These are phyloP conservation scores for Narcine bancroftii DNA, from an alignment of 2,113 vertebrate species.

Conservation along the genomic window DNA sequence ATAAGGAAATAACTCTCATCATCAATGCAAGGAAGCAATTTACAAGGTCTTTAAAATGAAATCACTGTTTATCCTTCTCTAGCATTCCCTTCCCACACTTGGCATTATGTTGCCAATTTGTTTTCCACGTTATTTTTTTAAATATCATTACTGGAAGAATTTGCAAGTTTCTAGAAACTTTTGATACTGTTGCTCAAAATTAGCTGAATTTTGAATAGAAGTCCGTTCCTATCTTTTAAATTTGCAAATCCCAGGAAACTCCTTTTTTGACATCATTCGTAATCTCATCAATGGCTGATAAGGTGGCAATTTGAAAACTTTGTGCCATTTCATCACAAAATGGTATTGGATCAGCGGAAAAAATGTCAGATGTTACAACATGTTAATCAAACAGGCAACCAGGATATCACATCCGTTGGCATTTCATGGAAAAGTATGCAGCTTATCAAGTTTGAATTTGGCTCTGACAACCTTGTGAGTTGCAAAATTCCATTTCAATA, in stretches of 20 bases:
- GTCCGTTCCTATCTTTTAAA: not conserved
- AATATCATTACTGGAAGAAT: not conserved
- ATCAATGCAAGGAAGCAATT: too few relatives aligned
- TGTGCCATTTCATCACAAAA: not conserved
- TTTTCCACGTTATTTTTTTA: not conserved
- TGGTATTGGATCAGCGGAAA: not conserved
- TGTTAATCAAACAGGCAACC: not conserved
- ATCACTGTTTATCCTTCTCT: not conserved
- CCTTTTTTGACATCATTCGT: not conserved
- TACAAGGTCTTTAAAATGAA: not conserved
- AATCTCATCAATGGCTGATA: not conserved
- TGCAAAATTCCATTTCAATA: not conserved
- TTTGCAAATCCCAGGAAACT: not conserved
- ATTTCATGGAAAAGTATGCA: not conserved
- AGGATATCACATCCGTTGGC: slow-evolving; percentile 4
- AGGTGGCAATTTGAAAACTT: not conserved
- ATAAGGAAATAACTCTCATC: too few relatives aligned
- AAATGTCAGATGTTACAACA: slow-evolving; percentile 8
- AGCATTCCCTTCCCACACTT: not conserved
- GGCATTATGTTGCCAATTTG: not conserved
- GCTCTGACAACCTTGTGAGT: not conserved
- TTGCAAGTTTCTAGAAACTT: not conserved
- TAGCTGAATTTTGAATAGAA: not conserved
- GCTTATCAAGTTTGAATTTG: not conserved
- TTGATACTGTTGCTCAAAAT: not conserved